Evolutionary conservation across 2,888 invertebrate species (phyloP).

Genomic region (Operophtera brumata): DNA sequence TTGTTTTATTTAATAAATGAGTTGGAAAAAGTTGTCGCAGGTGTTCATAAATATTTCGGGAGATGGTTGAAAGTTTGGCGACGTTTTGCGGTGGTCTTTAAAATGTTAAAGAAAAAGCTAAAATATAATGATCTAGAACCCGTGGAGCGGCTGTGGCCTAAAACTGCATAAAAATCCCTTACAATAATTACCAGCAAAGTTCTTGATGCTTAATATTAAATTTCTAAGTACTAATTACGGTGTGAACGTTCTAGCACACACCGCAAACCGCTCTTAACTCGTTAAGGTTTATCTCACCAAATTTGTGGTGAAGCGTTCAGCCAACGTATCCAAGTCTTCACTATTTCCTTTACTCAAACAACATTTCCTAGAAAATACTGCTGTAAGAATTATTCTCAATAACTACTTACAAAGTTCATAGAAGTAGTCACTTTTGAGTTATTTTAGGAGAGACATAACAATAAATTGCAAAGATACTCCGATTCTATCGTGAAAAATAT

Average conservation of each 20-base stretch:
- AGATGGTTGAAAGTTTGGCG: slow-evolving; percentile 2
- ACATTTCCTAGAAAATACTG: slow-evolving; percentile 3
- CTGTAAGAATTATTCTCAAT: not conserved
- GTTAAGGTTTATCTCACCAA: slow-evolving; percentile 19
- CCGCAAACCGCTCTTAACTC: slow-evolving; percentile 18
- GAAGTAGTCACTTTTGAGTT: not conserved
- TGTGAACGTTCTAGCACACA: slow-evolving; percentile 3
- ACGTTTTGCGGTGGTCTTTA: not conserved
- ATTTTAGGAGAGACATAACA: not conserved
- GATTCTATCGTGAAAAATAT: slow-evolving; percentile 1
- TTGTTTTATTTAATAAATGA: slow-evolving; percentile 13
- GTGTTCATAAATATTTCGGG: slow-evolving; percentile 9
- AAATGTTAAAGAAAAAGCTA: not conserved
- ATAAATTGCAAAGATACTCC: not conserved
- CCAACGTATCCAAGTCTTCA: slow-evolving; percentile 7
- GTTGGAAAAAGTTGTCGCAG: slow-evolving; percentile 6
- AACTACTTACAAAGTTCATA: not conserved
- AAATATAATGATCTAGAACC: too few relatives aligned
- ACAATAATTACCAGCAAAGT: slow-evolving; percentile 1
- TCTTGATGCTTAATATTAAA: slow-evolving; percentile 13
- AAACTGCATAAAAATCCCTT: not conserved
- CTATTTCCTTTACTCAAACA: slow-evolving; percentile 7
- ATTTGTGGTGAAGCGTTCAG: slow-evolving; percentile 16
- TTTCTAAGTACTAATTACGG: slow-evolving; percentile 19
- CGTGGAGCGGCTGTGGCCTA: not conserved